These are phyloP conservation scores for Ardeotis arabs DNA, from an alignment of 2,113 vertebrate genomes.

Conservation along the genomic window DNA sequence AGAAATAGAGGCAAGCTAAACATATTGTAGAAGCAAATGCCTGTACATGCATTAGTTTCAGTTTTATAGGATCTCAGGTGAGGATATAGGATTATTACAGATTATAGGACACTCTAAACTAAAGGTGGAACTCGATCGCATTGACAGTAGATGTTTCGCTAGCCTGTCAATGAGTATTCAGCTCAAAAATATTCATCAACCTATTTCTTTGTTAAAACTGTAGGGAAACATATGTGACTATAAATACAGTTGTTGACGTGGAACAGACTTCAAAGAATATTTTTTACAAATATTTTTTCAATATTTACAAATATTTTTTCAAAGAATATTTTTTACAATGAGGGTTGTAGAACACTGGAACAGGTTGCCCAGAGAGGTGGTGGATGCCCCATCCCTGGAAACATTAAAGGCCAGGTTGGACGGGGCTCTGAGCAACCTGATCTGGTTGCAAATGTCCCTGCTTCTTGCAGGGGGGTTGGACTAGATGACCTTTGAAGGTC, in stretches of 20 bases:
- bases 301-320: no score
- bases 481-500: no score
- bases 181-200: neutral
- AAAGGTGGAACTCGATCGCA: neutral
- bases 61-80: neutral
- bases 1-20: neutral
- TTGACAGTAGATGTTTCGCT: neutral
- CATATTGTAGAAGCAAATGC: neutral
- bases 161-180: neutral
- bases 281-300: no score
- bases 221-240: neutral
- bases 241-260: neutral
- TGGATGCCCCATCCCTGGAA: no score
- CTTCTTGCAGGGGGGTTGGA: no score
- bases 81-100: neutral
- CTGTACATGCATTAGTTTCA: neutral
- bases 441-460: no score
- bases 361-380: no score
- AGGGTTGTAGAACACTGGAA: no score
- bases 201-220: neutral
- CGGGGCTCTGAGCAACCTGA: no score
- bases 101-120: neutral
- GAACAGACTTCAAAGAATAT: neutral
- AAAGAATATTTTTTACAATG: no score
- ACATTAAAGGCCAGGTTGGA: no score